A percentile compares a stretch with the other conserved stretches of the same genome.
phyloP scores from a whole-genome alignment of 2,113 vertebrate species.

The Pelmatolapia mariae region DNA sequence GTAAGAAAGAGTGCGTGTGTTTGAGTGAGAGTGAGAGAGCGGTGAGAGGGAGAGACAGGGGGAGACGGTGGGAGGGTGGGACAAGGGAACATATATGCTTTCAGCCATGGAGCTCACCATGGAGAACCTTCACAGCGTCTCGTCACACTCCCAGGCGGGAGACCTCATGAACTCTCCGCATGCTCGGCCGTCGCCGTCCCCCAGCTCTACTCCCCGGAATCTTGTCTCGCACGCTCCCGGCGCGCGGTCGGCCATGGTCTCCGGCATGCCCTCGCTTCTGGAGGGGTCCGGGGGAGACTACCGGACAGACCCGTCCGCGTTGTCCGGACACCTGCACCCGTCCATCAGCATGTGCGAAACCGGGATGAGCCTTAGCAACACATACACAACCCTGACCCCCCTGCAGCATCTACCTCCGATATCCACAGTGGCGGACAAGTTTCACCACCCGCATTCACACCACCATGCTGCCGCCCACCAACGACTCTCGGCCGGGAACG shows the following conservation, averaged over 20 bases:
- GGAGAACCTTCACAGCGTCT: slow-evolving; percentile 89
- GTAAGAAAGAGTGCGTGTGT: slow-evolving; percentile 31
- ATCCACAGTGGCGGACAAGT: slow-evolving; percentile 94
- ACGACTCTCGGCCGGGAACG: slow-evolving; percentile 84
- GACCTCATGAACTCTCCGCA: slow-evolving; percentile 89
- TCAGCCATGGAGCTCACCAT: slow-evolving; percentile 91
- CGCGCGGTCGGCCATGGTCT: slow-evolving; percentile 80
- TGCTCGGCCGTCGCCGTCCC: slow-evolving; percentile 77
- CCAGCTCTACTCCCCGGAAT: slow-evolving; percentile 75
- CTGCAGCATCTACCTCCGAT: slow-evolving; percentile 96
- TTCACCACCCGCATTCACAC: slow-evolving; percentile 88
- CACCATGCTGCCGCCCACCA: slow-evolving; percentile 83
- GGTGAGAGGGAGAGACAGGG: slow-evolving; percentile 42
- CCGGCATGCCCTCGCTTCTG: slow-evolving; percentile 87
- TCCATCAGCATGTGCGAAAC: slow-evolving; percentile 97
- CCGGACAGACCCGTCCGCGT: slow-evolving; percentile 79
- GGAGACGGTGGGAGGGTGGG: slow-evolving; percentile 62
- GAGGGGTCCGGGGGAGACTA: slow-evolving; percentile 85
- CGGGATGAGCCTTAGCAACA: slow-evolving; percentile 89
- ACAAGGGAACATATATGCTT: slow-evolving; percentile 52
- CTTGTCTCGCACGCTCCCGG: slow-evolving; percentile 79
- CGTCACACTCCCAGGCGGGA: slow-evolving; percentile 84
- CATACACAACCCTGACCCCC: slow-evolving; percentile 92
- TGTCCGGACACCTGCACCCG: slow-evolving; percentile 87
- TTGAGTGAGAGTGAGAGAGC: slow-evolving; percentile 52